Evolutionary conservation across 2,797 vertebrate species (phyloP).

Genomic region (Allobates femoralis): DNA sequence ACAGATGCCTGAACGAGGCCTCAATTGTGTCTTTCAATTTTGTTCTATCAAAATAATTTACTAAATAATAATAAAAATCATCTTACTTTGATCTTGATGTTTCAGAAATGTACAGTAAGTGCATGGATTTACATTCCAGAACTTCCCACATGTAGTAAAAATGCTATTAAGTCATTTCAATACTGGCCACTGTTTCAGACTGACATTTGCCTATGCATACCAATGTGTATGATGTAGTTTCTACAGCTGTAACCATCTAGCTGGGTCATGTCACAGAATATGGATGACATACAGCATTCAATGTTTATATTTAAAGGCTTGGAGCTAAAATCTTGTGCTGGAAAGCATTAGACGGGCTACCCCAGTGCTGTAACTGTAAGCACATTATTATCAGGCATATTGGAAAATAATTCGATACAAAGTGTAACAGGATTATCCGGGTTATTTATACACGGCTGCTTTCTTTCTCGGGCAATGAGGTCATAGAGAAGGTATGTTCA

Average conservation of each 20-base stretch:
- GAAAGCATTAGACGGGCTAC: neutral
- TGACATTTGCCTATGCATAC: constrained; percentile 30
- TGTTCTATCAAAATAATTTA: neutral
- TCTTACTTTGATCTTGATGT: neutral
- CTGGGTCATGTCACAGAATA: constrained; percentile 14
- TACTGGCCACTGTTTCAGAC: neutral
- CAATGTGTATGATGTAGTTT: constrained; percentile 16
- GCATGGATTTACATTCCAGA: neutral
- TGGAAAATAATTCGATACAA: neutral
- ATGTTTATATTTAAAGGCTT: constrained; percentile 24
- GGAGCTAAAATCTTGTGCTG: neutral
- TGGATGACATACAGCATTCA: neutral
- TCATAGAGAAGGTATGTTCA: constrained; percentile 35
- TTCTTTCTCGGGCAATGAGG: constrained; percentile 14
- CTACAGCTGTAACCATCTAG: constrained; percentile 35
- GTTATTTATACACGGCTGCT: constrained; percentile 14
- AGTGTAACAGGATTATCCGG: neutral
- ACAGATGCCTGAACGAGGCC: too few species aligned
- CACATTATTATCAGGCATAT: neutral
- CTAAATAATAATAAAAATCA: neutral
- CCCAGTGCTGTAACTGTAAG: neutral
- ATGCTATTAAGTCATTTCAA: neutral
- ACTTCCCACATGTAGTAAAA: neutral
- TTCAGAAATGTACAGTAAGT: neutral
- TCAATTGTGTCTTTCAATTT: neutral